Evolutionary conservation across 2,113 vertebrate species (phyloP).

Genomic region (Grammomys dolichurus): DNA sequence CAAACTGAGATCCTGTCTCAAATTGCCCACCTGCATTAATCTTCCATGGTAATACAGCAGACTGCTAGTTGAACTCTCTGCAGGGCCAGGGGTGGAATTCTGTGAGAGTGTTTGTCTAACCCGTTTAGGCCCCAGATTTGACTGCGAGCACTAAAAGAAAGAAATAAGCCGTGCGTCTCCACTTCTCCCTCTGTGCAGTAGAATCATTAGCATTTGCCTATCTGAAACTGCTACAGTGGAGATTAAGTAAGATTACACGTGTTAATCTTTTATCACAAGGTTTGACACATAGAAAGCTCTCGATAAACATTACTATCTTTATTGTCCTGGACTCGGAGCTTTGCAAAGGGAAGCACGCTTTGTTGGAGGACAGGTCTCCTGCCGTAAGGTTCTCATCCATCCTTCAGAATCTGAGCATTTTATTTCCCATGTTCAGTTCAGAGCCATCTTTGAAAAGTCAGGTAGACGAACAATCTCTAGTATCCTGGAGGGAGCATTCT

Average conservation of each 20-base stretch:
- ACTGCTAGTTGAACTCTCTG: background rate
- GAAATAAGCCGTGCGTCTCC: background rate
- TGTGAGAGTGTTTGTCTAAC: background rate
- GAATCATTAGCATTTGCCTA: background rate
- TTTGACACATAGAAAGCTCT: conserved; percentile 11
- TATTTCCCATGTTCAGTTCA: conserved; percentile 25
- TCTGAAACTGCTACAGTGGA: background rate
- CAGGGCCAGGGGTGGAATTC: background rate
- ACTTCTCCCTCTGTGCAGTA: background rate
- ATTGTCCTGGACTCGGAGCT: background rate
- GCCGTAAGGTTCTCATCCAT: background rate
- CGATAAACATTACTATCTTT: background rate
- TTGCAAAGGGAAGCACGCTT: background rate
- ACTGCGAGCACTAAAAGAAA: background rate
- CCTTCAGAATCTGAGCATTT: conserved; percentile 33
- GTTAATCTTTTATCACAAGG: conserved; percentile 35
- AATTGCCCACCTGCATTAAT: background rate
- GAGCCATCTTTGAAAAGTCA: conserved; percentile 13
- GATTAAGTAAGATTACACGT: background rate
- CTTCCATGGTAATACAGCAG: background rate
- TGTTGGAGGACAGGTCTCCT: background rate
- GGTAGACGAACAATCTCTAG: conserved; percentile 58
- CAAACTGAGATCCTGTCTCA: background rate
- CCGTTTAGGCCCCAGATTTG: background rate
- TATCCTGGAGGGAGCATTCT: conserved; percentile 72